Base-by-base conservation (phyloP, 1,140 invertebrate species). In the Phocides pigmalion region DNA sequence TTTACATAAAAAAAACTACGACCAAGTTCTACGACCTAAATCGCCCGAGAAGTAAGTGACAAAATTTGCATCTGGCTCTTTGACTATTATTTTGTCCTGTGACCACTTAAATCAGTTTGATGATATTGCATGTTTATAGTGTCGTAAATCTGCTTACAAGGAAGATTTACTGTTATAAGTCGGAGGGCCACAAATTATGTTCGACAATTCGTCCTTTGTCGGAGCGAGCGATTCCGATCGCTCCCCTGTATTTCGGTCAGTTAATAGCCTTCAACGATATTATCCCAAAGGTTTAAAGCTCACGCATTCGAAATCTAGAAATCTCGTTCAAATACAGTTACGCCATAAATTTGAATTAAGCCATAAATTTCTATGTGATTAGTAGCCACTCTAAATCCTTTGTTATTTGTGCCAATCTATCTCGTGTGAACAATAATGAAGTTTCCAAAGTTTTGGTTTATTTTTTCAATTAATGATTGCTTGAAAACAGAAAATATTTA, bases 71-170 rank as follows among this genome's bases (percentile, higher is more conserved):
- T n/a, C n/a, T n/a, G n/a, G n/a, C n/a, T n/a, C n/a, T n/a, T n/a
- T n/a, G 22, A 22, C 37, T 20, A 12, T 59, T 46, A 59, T 59
- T 53, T 37, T 35, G 16, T 59, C 22, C 17, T 35, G 12, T 59
- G 56, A 17, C 56, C 56, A 59, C 25, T 59, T 59, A 59, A 59
- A 59, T 59, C 42, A 59, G 56, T 77, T 80, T 78, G 74, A 85
- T 78, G 83, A 82, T 79, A 81, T 84, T 77, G 74, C 80, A 76
- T 80, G 76, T 84, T 82, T 84, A 86, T 82, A 68, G 74, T 72
- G 64, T 71, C 78, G 78, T 86, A 86, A 86, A 86, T 82, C 76
- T 72, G 74, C 70, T 68, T 78, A 68, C 72, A 76, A 54, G 59
- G 16, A 62, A 77, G 75, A 86, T 84, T 82, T 86, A 82, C 81